Percentiles rank a stretch among this genome's conserved stretches.
These are phyloP conservation scores for Carcina quercana DNA, from an alignment of 2,888 invertebrate genomes.

Conservation along the genomic window DNA sequence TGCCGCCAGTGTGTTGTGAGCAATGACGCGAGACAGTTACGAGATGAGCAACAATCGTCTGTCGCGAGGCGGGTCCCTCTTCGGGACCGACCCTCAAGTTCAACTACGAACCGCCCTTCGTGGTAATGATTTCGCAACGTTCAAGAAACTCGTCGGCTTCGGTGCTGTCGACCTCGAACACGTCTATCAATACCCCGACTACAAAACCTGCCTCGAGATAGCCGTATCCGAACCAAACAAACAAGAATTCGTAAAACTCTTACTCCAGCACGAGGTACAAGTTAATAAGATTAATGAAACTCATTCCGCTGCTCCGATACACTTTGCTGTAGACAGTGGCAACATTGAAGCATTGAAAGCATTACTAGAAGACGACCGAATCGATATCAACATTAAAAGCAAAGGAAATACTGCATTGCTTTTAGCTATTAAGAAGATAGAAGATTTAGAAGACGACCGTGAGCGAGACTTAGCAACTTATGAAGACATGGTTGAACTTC, in stretches of 20 bases:
- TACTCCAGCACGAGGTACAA: slow-evolving; percentile 76
- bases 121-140: slow-evolving; percentile 65
- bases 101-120: slow-evolving; percentile 68
- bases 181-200: slow-evolving; percentile 71
- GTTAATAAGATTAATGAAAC: slow-evolving; percentile 73
- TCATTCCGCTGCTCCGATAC: slow-evolving; percentile 76
- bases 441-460: slow-evolving; percentile 62
- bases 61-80: slow-evolving; percentile 57
- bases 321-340: slow-evolving; percentile 76
- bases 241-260: slow-evolving; percentile 69
- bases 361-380: slow-evolving; percentile 59
- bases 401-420: slow-evolving; percentile 71
- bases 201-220: slow-evolving; percentile 76
- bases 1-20: slow-evolving; percentile 50
- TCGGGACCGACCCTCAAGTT: slow-evolving; percentile 60
- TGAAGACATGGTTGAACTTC: slow-evolving; percentile 63
- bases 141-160: slow-evolving; percentile 62
- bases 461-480: slow-evolving; percentile 53
- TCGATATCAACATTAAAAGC: slow-evolving; percentile 65
- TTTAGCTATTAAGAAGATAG: slow-evolving; percentile 63
- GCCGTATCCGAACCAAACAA: slow-evolving; percentile 68
- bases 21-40: slow-evolving; percentile 61
- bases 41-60: slow-evolving; percentile 60
- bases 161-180: slow-evolving; percentile 68
- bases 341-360: slow-evolving; percentile 58